Base-by-base conservation (phyloP, 2,797 vertebrate genomes). In the Gobionotothen gibberifrons region DNA sequence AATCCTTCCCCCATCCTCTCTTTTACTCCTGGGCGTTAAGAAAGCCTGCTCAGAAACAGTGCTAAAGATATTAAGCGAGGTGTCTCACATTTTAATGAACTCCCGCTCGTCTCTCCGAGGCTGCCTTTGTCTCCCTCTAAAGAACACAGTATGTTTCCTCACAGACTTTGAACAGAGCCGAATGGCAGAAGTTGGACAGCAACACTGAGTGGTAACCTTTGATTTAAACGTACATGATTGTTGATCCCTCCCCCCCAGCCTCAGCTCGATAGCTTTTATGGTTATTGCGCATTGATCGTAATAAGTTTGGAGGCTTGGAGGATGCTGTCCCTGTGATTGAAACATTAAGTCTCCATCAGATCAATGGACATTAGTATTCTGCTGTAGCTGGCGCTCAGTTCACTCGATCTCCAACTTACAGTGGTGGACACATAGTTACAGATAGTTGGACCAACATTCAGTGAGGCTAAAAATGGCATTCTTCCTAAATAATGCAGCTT, bases 51-150 rank as follows among this genome's bases (percentile, higher is more conserved):
- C 65, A 69, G 62, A 81, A 88, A 83, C 75, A 61, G 72, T 19
- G 84, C 84, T 84, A 78, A 88, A 87, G 76, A 88, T 88, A 92
- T 90, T 87, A 87, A 86, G 87, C 16, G 75, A 89, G 86, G 74
- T 83, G 86, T 90, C 82, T 90, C 81, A 73, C 57, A 61, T 84
- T 90, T 91, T 91, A 90, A 91, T 91, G 86, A 91, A 90, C 86
- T 91, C 75, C 49, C 36, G 44, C 61, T 79, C 65, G 72, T 42
- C 70, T 85, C 57, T 81, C 19, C 0, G 57, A 88, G 79, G 66
- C 53, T 76, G 66, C 47, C 66, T 87, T 85, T 81, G 74, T 85
- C 60, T 86, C 44, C 60, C 53, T 32, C 61, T 70, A 60, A 72
- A 59, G 65, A 85, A 72, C 66, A 51, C 70, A 19, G 56, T 61